These are phyloP conservation scores for Erebia palarica DNA, from an alignment of 2,888 invertebrate species.

Conservation along the genomic window DNA sequence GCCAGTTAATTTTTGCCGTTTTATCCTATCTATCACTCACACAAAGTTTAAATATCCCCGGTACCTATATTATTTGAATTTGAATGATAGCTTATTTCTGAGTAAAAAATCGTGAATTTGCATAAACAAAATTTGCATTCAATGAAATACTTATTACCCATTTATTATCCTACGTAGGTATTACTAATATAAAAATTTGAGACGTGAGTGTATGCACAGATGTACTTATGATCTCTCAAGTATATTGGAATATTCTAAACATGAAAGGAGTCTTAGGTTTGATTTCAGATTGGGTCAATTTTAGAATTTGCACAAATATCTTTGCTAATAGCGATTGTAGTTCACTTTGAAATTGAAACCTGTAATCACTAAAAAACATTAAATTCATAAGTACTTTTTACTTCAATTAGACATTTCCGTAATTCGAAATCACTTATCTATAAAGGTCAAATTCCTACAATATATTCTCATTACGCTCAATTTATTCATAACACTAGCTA, in stretches of 20 bases:
- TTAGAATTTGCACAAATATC: not conserved
- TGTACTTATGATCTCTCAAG: not conserved
- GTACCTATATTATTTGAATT: constrained; percentile 13
- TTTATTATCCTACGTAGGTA: constrained; percentile 9
- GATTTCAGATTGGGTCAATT: not conserved
- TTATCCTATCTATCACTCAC: not conserved
- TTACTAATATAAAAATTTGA: not conserved
- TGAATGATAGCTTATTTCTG: constrained; percentile 23
- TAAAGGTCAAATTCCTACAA: too few relatives aligned
- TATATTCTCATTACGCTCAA: too few relatives aligned
- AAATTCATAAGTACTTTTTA: too few relatives aligned
- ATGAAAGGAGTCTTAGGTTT: not conserved
- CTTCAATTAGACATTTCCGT: not conserved
- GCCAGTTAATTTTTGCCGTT: not conserved
- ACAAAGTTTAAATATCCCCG: not conserved
- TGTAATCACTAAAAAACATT: too few relatives aligned
- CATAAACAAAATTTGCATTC: constrained; percentile 28
- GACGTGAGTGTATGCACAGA: constrained; percentile 8
- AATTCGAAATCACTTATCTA: not conserved
- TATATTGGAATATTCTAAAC: not conserved
- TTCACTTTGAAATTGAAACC: too few relatives aligned
- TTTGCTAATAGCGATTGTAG: not conserved
- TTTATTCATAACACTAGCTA: too few relatives aligned
- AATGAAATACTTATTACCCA: constrained; percentile 23
- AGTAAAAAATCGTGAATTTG: constrained; percentile 26